Percentiles rank a stretch among this genome's conserved stretches.
Conservation (phyloP, 1,140 invertebrate species). For the Drosophila ogumai region DNA sequence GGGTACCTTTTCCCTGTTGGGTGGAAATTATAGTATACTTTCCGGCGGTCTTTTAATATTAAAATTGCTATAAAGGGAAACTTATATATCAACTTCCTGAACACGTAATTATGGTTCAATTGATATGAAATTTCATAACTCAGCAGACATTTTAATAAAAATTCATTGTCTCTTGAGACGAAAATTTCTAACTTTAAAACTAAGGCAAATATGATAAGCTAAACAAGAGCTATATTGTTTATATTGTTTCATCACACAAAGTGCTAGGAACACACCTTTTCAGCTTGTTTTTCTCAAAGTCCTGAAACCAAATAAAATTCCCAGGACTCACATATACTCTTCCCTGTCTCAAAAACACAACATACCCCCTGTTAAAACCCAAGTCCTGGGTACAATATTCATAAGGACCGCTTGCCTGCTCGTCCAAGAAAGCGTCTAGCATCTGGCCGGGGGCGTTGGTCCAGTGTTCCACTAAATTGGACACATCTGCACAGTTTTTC, state of each 20-base stretch:
- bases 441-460: conserved; percentile 49
- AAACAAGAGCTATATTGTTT: background rate
- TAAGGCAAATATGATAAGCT: background rate
- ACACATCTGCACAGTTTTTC: conserved; percentile 78
- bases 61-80: background rate
- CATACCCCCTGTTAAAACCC: background rate
- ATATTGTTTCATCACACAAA: background rate
- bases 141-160: too few relatives aligned
- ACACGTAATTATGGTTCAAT: background rate
- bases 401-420: conserved; percentile 19
- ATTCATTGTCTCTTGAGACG: background rate
- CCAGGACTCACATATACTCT: background rate
- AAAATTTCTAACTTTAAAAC: background rate
- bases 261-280: too few relatives aligned
- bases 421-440: conserved; percentile 23
- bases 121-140: background rate
- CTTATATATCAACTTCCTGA: background rate
- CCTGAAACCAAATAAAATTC: too few relatives aligned
- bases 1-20: background rate
- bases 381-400: conserved; percentile 16
- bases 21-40: background rate
- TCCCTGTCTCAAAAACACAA: background rate
- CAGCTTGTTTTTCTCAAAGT: background rate
- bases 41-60: background rate
- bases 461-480: conserved; percentile 78